These are phyloP conservation scores for Drosophila quinaria DNA, from an alignment of 2,888 invertebrate species.

Conservation along the genomic window DNA sequence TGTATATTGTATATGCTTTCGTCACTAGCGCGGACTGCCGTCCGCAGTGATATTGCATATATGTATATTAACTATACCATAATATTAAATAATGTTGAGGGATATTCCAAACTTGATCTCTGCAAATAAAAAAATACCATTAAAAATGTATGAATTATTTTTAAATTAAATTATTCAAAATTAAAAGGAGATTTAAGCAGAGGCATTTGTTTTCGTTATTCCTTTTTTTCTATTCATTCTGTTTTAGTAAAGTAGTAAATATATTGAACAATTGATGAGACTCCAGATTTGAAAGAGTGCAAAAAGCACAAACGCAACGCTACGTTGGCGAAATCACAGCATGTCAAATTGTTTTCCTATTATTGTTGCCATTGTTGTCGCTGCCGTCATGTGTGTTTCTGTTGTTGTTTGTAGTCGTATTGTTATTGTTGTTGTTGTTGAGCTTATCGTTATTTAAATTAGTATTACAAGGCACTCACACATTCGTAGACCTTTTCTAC, in stretches of 20 bases:
- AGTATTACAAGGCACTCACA: conserved; percentile 74
- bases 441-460: conserved; percentile 80
- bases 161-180: no score
- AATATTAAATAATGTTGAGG: no score
- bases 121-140: no score
- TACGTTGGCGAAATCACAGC: conserved; percentile 67
- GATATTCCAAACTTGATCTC: no score
- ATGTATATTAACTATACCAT: no score
- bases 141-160: no score
- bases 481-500: conserved; percentile 12
- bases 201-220: no score
- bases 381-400: conserved; percentile 40
- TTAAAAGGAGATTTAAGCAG: no score
- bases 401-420: conserved; percentile 44
- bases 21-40: no score
- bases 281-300: conserved; percentile 22
- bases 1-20: no score
- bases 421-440: conserved; percentile 62
- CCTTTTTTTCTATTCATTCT: no score
- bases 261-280: not conserved
- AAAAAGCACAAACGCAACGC: conserved; percentile 1
- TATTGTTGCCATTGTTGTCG: conserved; percentile 69
- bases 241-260: not conserved
- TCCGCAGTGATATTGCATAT: no score
- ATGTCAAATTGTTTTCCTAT: conserved; percentile 81